phyloP scores from a whole-genome alignment of 2,797 vertebrate species.

The Schizothorax lantsangensis region DNA sequence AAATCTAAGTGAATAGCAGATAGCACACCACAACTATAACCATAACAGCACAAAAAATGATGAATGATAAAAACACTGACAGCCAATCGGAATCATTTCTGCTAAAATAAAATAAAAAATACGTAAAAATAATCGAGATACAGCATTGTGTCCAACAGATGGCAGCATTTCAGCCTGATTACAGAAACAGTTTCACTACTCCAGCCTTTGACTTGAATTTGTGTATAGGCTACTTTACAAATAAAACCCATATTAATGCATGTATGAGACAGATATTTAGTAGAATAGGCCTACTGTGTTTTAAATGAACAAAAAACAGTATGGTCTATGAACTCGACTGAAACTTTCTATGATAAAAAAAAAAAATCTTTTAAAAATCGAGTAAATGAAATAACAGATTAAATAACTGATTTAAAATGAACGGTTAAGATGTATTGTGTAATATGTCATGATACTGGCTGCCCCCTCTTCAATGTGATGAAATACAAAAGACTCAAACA shows the following conservation, averaged over 20 bases:
- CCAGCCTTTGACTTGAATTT: neutral
- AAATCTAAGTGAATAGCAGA: too few species aligned
- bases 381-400: neutral
- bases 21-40: too few species aligned
- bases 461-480: neutral
- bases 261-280: neutral
- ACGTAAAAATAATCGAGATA: neutral
- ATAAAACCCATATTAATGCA: neutral
- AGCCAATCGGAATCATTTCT: too few species aligned
- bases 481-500: neutral
- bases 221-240: neutral
- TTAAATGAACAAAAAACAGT: neutral
- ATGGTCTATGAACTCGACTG: neutral
- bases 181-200: neutral
- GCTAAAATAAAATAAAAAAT: neutral
- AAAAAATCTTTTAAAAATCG: neutral
- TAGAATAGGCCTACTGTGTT: too few species aligned
- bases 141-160: constrained; percentile 7
- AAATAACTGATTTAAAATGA: neutral
- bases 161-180: constrained; percentile 33
- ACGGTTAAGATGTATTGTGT: neutral
- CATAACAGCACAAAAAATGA: too few species aligned
- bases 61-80: too few species aligned
- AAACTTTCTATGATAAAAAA: neutral
- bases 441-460: neutral